phyloP scores from a whole-genome alignment of 2,888 invertebrate species.

The Doris montereyensis region DNA sequence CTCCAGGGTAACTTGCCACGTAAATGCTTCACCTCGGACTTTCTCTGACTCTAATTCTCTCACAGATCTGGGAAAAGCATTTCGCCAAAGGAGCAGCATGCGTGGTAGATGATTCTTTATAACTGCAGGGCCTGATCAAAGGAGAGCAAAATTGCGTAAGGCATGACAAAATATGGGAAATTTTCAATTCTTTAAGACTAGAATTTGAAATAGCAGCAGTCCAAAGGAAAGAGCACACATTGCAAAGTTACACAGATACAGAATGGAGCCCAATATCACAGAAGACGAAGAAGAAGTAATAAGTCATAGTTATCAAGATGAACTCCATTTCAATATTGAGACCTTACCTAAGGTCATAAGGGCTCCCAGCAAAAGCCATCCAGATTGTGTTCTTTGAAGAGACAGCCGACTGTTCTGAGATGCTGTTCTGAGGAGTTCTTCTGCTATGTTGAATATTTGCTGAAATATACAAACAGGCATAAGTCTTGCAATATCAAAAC shows the following conservation, averaged over 20 bases:
- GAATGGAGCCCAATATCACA: too few relatives aligned
- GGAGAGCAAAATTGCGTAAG: background rate
- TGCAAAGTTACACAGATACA: too few relatives aligned
- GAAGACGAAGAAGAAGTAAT: too few relatives aligned
- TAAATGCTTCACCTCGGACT: constrained; percentile 93
- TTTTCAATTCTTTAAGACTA: background rate
- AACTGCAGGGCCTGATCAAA: constrained; percentile 84
- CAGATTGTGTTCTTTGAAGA: constrained; percentile 94
- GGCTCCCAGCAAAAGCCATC: constrained; percentile 96
- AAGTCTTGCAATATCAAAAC: too few relatives aligned
- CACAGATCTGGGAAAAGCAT: constrained; percentile 95
- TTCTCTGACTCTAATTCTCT: constrained; percentile 98
- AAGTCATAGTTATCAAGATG: too few relatives aligned
- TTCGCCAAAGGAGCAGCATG: constrained; percentile 95
- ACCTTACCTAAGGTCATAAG: constrained; percentile 91
- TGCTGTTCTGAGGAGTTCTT: constrained; percentile 94
- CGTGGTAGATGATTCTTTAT: constrained; percentile 92
- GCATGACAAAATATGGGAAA: background rate
- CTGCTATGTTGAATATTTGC: constrained; percentile 95
- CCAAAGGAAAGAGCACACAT: background rate
- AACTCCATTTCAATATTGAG: too few relatives aligned
- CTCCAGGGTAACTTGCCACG: constrained; percentile 96
- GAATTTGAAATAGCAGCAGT: background rate
- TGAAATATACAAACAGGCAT: constrained; percentile 55
- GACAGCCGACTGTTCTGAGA: constrained; percentile 96